Percentiles rank a stretch among this genome's conserved stretches.
These are phyloP conservation scores for Echinops telfairi DNA, from an alignment of 2,113 vertebrate species.

Conservation along the genomic window DNA sequence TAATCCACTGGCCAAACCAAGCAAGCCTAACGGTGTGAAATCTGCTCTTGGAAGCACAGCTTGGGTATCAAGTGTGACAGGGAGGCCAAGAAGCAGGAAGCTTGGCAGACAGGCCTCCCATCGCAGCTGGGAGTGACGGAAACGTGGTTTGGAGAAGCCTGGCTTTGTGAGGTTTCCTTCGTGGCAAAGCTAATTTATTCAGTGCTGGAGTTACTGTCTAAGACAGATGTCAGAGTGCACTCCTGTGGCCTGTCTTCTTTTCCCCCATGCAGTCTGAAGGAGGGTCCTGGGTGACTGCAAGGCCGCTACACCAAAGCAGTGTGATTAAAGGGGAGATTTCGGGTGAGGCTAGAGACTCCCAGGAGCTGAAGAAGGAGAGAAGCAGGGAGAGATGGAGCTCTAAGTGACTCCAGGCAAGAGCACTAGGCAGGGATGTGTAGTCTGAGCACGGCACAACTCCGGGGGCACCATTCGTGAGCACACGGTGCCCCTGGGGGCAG, in stretches of 20 bases:
- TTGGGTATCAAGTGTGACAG: neutral
- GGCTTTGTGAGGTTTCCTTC: conserved; percentile 30
- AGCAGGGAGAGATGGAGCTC: neutral
- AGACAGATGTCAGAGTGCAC: conserved; percentile 47
- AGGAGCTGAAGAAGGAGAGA: neutral
- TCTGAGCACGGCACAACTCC: neutral
- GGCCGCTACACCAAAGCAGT: neutral
- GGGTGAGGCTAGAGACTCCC: neutral
- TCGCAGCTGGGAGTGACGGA: neutral
- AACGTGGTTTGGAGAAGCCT: conserved; percentile 17
- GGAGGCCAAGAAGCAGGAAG: conserved; percentile 35
- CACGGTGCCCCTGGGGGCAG: neutral
- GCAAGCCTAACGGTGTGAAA: neutral
- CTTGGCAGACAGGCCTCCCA: conserved; percentile 11
- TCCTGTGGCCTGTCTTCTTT: conserved; percentile 41
- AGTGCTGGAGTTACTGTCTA: neutral
- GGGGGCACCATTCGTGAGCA: neutral
- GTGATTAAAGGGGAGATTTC: neutral
- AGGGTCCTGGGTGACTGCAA: neutral
- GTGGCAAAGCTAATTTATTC: conserved; percentile 22
- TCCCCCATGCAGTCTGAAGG: neutral
- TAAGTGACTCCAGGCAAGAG: neutral
- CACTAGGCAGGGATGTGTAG: neutral
- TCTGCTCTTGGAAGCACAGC: neutral
- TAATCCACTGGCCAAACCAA: neutral